These are phyloP conservation scores for Chrysolina haemoptera DNA, from an alignment of 2,888 invertebrate species.

Conservation along the genomic window DNA sequence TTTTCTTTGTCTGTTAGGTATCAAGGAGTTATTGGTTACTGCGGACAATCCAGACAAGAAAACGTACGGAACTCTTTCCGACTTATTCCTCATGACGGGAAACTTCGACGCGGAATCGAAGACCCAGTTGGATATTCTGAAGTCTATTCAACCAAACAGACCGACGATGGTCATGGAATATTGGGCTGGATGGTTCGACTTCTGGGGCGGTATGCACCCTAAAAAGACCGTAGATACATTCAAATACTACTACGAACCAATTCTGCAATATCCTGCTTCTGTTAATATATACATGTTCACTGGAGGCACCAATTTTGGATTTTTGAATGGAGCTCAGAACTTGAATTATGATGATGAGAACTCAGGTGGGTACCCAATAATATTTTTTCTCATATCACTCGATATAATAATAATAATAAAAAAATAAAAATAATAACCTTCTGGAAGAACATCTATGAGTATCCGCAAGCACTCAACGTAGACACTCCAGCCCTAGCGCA, in stretches of 20 bases:
- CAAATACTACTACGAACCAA: conserved; percentile 50
- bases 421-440: too few relatives aligned
- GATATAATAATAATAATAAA: too few relatives aligned
- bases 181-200: conserved; percentile 76
- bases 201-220: conserved; percentile 68
- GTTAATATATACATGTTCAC: conserved; percentile 94
- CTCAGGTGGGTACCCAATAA: conserved; percentile 33
- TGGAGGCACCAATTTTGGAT: conserved; percentile 91
- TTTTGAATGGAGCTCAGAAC: conserved; percentile 68
- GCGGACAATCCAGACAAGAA: conserved; percentile 68
- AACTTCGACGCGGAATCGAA: conserved; percentile 70
- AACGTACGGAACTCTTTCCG: conserved; percentile 57
- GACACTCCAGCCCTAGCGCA: too few relatives aligned
- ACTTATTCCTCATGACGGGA: conserved; percentile 70
- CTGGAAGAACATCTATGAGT: too few relatives aligned
- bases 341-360: conserved; percentile 41
- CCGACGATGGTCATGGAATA: conserved; percentile 74
- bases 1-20: conserved; percentile 45
- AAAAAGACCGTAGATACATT: conserved; percentile 50
- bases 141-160: conserved; percentile 68
- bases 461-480: too few relatives aligned
- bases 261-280: conserved; percentile 70
- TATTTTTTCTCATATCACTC: too few relatives aligned
- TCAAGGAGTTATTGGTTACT: conserved; percentile 71
- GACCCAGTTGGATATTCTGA: conserved; percentile 67